Evolutionary conservation across 2,888 invertebrate species (phyloP), one percentile per base, ranked within the genome.

Genomic region (Salpingus planirostris): DNA sequence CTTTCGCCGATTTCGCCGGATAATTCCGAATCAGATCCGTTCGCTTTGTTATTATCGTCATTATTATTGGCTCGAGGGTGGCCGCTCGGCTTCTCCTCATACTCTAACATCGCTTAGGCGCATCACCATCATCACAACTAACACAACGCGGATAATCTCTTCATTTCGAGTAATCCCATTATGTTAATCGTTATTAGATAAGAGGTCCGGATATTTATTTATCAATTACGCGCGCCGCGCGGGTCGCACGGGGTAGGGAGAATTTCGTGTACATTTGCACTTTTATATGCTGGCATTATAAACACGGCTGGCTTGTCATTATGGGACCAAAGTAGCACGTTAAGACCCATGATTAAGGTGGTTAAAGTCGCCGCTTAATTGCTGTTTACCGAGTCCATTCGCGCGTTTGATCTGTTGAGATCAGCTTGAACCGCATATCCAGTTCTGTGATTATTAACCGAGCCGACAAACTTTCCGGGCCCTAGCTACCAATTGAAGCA

Each of bases 331-430:
- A 63, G 63, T 62, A 63, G 63, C 62, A 59, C 59, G 59, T 60
- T 57, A 60, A 60, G 59, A 53, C 59, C 59, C 58, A 47, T 62
- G 62, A 62, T 62, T 62, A 62, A 59, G 58, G 61, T 59, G 60
- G 61, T 61, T 60, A 61, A 60, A 61, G 57, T 63, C 58, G 62
- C 60, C 61, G 59, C 59, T 62, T 64, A 64, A 62, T 62, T 64
- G 64, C 62, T 62, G 62, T 62, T 64, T 62, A 62, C 62, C 50
- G 54, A 62, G 58, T 54, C 60, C 60, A 60, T 64, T 62, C 62
- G 60, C 62, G 62, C 62, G 60, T 62, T 62, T 61, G 62, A 62
- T 61, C 61, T 62, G 58, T 57, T 53, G 51, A 55, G 57, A 56
- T 57, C 57, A 53, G 55, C 54, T 53, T 50, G 48, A 48, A 55